Percentiles rank a stretch among this genome's conserved stretches.
These are phyloP conservation scores for Syngnathus floridae DNA, from an alignment of 2,113 vertebrate species.

Conservation along the genomic window DNA sequence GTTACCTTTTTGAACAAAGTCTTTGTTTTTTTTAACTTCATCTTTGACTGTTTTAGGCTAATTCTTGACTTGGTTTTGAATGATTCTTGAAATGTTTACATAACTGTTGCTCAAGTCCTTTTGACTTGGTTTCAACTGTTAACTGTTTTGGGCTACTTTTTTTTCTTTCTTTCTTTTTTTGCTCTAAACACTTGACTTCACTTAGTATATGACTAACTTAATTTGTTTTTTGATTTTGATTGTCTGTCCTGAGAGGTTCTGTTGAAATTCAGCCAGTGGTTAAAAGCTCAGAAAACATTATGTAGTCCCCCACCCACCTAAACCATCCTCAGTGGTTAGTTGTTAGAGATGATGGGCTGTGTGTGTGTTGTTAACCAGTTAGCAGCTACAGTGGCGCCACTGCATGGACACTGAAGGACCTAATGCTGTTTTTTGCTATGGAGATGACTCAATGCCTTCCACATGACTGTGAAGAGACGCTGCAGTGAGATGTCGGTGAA, in stretches of 20 bases:
- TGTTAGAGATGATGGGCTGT: background rate
- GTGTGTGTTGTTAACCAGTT: background rate
- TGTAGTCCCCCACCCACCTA: no score
- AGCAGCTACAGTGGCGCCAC: background rate
- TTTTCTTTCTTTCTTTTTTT: background rate
- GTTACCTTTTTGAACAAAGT: background rate
- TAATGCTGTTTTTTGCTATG: background rate
- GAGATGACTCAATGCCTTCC: background rate
- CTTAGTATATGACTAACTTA: no score
- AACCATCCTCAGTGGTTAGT: no score
- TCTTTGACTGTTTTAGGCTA: background rate
- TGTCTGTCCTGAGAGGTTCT: background rate
- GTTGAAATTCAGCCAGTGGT: background rate
- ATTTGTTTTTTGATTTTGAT: no score
- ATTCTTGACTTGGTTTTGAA: background rate
- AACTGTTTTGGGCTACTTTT: background rate
- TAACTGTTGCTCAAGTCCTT: background rate
- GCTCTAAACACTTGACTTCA: background rate
- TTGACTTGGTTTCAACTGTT: background rate
- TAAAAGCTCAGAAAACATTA: background rate
- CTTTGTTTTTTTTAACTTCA: background rate
- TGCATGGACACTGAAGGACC: background rate
- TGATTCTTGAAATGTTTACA: background rate
- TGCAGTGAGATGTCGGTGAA: conserved; percentile 15
- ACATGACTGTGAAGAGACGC: background rate